Evolutionary conservation across 2,888 invertebrate genomes (phyloP).

Genomic region (Nyleta sp.): DNA sequence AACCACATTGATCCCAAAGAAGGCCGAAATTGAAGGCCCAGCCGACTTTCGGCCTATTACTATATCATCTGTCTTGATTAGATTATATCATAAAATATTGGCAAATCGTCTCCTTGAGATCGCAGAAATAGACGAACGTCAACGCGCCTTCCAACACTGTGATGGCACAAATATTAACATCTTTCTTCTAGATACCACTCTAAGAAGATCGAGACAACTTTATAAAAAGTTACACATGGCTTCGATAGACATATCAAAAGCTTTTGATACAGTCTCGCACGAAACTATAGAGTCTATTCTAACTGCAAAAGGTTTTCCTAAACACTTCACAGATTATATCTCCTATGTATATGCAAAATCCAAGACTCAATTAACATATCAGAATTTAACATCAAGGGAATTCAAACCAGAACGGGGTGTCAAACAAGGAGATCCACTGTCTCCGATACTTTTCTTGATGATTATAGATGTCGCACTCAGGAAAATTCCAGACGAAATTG

Average conservation of each 20-base stretch:
- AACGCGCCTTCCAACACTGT: constrained; percentile 57
- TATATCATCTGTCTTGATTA: constrained; percentile 26
- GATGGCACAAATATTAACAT: constrained; percentile 68
- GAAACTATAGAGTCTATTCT: not conserved
- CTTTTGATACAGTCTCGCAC: not conserved
- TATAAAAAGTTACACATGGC: not conserved
- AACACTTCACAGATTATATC: not conserved
- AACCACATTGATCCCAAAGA: constrained; percentile 46
- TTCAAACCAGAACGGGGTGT: constrained; percentile 28
- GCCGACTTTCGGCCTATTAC: constrained; percentile 28
- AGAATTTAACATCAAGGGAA: not conserved
- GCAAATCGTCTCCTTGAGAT: constrained; percentile 24
- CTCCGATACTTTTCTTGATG: constrained; percentile 1
- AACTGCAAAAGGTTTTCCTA: not conserved
- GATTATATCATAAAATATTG: constrained; percentile 58
- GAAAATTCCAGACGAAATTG: constrained; percentile 36
- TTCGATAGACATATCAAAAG: not conserved
- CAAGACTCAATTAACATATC: not conserved
- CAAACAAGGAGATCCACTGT: constrained; percentile 35
- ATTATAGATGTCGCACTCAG: not conserved
- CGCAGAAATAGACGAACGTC: constrained; percentile 47
- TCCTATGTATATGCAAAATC: not conserved
- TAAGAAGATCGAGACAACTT: not conserved
- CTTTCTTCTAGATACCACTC: constrained; percentile 15
- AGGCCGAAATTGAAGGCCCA: not conserved